Evolutionary conservation across 1,140 invertebrate species (phyloP), one percentile per base, ranked within the genome.

Genomic region (Meloidogyne hapla): DNA sequence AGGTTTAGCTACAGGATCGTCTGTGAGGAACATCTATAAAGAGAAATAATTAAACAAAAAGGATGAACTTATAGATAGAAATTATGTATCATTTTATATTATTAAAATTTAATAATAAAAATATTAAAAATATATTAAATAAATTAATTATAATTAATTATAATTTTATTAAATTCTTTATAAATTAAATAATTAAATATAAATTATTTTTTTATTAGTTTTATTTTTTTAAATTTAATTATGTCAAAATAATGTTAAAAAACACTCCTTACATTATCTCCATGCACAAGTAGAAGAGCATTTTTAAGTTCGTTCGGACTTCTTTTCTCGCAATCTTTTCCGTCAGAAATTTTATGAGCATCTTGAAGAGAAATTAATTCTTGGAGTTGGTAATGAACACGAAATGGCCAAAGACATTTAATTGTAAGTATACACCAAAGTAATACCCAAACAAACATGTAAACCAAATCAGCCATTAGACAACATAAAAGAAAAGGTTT

Each of bases 361-460:
- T 78, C 77, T 63, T 78, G 77, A 25, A 78, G 78, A 15, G 78
- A 77, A 48, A 78, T 69, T 48, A 78, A 65, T 65, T 78, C 77
- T 38, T 69, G 67, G 25, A 79, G 66, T 21, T 65, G 38, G 70
- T 78, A 61, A 21, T 75, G 25, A 42, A 79, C 77, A 26, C 25
- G 23, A 68, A 85, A 85, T n/a, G 80, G n/a, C 84, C 84, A 85
- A 18, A 80, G 66, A 40, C 81, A 61, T 48, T 83, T 85, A 13
- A 83, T 21, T 21, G 83, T 83, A 33, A 81, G 64, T 15, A 79
- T 56, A 28, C 86, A 68, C 81, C 85, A 86, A 21, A 86, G 66
- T 25, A 85, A 21, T 18, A 86, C 77, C 85, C 85, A 87, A 5
- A 75, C 69, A 67, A 87, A 83, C 38, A 86, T 73, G 75, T 87